phyloP scores from a whole-genome alignment of 2,113 vertebrate species.

The Ameiurus melas region DNA sequence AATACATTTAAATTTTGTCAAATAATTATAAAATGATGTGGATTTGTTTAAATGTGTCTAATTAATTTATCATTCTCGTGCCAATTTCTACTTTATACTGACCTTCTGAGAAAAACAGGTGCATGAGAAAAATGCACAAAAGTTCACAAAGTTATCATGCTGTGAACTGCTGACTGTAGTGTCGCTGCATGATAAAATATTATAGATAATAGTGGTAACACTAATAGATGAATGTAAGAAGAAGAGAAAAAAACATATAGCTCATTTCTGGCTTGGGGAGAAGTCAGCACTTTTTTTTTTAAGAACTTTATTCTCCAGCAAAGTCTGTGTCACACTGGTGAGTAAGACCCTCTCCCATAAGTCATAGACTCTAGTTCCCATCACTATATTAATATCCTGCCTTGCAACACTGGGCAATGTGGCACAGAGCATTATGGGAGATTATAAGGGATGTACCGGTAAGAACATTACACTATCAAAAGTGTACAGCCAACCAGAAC shows the following conservation, averaged over 20 bases:
- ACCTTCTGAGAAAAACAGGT: constrained; percentile 48
- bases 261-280: constrained; percentile 48
- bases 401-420: constrained; percentile 65
- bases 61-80: neutral
- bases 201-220: constrained; percentile 44
- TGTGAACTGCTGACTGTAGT: constrained; percentile 44
- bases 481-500: neutral
- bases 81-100: neutral
- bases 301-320: constrained; percentile 61
- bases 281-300: constrained; percentile 70
- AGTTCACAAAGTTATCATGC: constrained; percentile 31
- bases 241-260: constrained; percentile 70
- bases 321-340: constrained; percentile 59
- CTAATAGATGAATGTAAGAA: constrained; percentile 38
- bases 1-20: neutral
- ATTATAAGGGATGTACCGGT: neutral
- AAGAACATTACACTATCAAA: constrained; percentile 59
- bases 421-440: constrained; percentile 61
- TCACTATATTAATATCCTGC: constrained; percentile 71
- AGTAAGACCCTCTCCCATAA: constrained; percentile 68
- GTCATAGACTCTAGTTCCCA: constrained; percentile 60
- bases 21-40: neutral
- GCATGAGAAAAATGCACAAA: constrained; percentile 35
- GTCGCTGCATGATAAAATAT: constrained; percentile 46
- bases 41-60: neutral